Evolutionary conservation across 2,113 vertebrate species (phyloP).

Genomic region (Phyllostomus discolor): DNA sequence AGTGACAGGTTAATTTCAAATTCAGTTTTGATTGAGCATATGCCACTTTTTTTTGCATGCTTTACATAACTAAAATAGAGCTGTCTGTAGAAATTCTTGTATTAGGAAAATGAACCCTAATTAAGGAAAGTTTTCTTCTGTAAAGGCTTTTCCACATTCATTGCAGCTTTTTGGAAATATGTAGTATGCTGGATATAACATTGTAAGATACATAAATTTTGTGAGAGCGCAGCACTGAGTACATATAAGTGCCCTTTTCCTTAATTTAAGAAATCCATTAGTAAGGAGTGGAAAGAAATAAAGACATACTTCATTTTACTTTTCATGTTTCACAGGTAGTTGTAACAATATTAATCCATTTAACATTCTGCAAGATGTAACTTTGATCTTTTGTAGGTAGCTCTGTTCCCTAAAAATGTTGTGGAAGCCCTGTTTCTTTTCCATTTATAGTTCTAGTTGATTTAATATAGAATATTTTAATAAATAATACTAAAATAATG

Average conservation of each 20-base stretch:
- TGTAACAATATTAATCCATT: slow-evolving; percentile 38
- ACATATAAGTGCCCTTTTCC: slow-evolving; percentile 40
- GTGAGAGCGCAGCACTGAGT: slow-evolving; percentile 20
- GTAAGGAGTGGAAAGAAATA: not conserved
- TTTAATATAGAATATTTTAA: not conserved
- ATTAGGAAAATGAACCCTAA: slow-evolving; percentile 82
- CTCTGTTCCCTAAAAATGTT: not conserved
- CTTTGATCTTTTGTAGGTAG: not conserved
- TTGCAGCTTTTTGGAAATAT: slow-evolving; percentile 69
- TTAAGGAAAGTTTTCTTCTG: slow-evolving; percentile 75
- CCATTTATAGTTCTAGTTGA: not conserved
- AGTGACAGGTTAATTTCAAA: slow-evolving; percentile 84
- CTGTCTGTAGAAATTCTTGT: slow-evolving; percentile 81
- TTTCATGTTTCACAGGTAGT: not conserved
- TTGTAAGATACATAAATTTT: slow-evolving; percentile 48
- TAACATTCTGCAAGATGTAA: not conserved
- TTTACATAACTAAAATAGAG: slow-evolving; percentile 86
- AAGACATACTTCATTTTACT: not conserved
- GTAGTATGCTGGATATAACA: slow-evolving; percentile 65
- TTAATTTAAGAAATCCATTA: slow-evolving; percentile 56
- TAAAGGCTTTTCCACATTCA: slow-evolving; percentile 74
- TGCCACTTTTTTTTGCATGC: slow-evolving; percentile 79
- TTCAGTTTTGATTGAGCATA: slow-evolving; percentile 83
- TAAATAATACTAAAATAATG: not conserved
- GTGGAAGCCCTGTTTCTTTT: not conserved